Percentiles rank a stretch among this genome's conserved stretches.
phyloP scores from a whole-genome alignment of 2,113 vertebrate genomes.

The Bubo scandiacus region DNA sequence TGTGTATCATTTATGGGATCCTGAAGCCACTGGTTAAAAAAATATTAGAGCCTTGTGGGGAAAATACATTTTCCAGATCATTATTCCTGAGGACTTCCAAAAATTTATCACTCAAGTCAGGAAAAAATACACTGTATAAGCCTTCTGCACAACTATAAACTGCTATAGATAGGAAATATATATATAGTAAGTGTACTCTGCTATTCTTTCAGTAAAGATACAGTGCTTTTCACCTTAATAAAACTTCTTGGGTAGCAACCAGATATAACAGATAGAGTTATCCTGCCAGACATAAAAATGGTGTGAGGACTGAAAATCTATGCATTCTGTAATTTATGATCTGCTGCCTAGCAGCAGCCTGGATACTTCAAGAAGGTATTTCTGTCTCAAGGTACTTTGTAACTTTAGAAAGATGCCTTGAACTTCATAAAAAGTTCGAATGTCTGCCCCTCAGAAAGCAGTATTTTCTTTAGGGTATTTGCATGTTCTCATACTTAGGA shows the following conservation, averaged over 20 bases:
- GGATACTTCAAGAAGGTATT: conserved; percentile 12
- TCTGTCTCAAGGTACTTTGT: neutral
- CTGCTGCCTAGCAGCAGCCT: conserved; percentile 1
- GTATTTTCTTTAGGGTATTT: neutral
- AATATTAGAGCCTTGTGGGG: neutral
- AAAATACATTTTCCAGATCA: conserved; percentile 42
- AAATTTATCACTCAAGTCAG: conserved; percentile 44
- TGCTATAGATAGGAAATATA: conserved; percentile 4
- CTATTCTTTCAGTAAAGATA: conserved; percentile 37
- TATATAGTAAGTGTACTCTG: neutral
- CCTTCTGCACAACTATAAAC: conserved; percentile 51
- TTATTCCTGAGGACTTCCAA: conserved; percentile 50
- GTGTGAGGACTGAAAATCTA: conserved; percentile 54
- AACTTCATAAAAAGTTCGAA: neutral
- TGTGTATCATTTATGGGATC: neutral
- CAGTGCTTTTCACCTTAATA: conserved; percentile 42
- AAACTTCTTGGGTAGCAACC: conserved; percentile 50
- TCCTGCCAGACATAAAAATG: conserved; percentile 55
- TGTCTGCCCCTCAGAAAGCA: neutral
- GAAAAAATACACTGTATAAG: conserved; percentile 10
- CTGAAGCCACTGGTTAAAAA: neutral
- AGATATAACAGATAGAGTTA: conserved; percentile 56
- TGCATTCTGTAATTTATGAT: conserved; percentile 56
- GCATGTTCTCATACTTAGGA: neutral
- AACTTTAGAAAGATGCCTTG: neutral